Evolutionary conservation across 2,797 vertebrate species (phyloP).

Genomic region (Tokudaia tokunoshimensis): DNA sequence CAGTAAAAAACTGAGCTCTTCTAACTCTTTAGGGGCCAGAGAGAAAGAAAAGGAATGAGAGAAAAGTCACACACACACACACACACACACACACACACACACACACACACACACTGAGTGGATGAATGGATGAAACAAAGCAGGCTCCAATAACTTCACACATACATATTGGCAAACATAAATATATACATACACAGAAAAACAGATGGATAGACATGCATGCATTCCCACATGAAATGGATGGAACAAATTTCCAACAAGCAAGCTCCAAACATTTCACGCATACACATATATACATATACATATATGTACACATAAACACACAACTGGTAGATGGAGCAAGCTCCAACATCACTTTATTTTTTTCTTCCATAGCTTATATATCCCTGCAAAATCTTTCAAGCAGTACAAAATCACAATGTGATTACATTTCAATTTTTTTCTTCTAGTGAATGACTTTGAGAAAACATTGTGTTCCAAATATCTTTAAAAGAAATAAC

Average conservation of each 20-base stretch:
- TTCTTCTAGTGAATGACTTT: background rate
- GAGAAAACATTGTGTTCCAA: background rate
- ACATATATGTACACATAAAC: background rate
- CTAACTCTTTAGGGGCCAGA: background rate
- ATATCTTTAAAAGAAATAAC: background rate
- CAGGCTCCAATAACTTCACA: background rate
- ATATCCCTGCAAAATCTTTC: background rate
- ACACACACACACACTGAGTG: background rate
- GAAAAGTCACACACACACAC: background rate
- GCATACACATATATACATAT: background rate
- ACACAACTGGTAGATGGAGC: background rate
- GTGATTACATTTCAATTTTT: background rate
- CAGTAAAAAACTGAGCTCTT: background rate
- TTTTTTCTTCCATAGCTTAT: background rate
- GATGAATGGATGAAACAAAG: background rate
- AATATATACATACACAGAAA: background rate
- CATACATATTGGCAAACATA: no score
- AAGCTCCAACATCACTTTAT: background rate
- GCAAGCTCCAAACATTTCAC: background rate
- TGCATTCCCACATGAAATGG: background rate
- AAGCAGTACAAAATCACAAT: background rate
- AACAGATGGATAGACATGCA: background rate
- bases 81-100: no score
- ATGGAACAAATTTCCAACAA: background rate
- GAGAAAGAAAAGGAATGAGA: background rate